phyloP scores from a whole-genome alignment of 2,113 vertebrate species.

The Eclectus roratus region DNA sequence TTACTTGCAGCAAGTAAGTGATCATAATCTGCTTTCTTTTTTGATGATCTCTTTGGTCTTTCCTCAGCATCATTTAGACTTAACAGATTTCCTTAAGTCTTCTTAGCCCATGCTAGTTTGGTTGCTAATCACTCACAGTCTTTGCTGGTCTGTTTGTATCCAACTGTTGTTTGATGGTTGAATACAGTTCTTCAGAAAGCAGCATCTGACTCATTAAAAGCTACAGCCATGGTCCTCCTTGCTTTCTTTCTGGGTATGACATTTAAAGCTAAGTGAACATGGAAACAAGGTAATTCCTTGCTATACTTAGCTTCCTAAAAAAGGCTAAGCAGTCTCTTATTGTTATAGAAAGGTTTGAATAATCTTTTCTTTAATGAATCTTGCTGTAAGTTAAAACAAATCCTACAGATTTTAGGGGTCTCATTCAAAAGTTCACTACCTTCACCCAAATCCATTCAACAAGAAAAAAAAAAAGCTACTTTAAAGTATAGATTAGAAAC shows the following conservation, averaged over 20 bases:
- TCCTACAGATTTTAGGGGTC: background rate
- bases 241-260: background rate
- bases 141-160: background rate
- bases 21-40: background rate
- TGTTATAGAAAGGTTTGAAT: background rate
- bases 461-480: background rate
- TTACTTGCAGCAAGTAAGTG: background rate
- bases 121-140: background rate
- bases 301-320: background rate
- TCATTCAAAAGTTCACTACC: background rate
- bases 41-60: background rate
- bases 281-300: background rate
- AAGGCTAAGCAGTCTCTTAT: background rate
- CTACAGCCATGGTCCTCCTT: background rate
- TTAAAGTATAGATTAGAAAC: background rate
- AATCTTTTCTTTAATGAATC: background rate
- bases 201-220: background rate
- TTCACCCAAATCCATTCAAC: background rate
- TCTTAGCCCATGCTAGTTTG: background rate
- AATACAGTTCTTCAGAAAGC: background rate
- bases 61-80: background rate
- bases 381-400: background rate
- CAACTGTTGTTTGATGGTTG: background rate
- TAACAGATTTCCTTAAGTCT: background rate
- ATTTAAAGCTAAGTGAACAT: background rate